These are phyloP conservation scores for Malurus splendens DNA, from an alignment of 2,797 vertebrate species.

Conservation along the genomic window DNA sequence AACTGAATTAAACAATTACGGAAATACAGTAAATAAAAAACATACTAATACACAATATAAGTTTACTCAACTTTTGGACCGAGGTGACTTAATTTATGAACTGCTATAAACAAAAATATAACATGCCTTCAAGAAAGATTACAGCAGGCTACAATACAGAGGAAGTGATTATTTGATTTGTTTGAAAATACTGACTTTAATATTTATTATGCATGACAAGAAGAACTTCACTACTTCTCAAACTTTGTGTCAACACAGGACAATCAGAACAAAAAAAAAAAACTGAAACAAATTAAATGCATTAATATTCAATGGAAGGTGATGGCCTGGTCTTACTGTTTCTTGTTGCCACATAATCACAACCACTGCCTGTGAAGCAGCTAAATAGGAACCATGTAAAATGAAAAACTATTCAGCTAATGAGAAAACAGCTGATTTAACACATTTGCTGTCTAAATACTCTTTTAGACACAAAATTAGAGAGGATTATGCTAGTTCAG, in stretches of 20 bases:
- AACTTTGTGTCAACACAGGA: not conserved
- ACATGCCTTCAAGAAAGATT: not conserved
- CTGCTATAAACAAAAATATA: not conserved
- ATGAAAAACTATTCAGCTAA: not conserved
- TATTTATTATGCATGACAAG: not conserved
- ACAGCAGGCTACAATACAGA: not conserved
- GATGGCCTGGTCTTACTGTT: not conserved
- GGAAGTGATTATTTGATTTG: not conserved
- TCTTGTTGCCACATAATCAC: not conserved
- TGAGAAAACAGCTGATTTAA: not conserved
- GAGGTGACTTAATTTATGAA: not conserved
- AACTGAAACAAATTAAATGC: not conserved
- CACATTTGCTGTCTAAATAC: not conserved
- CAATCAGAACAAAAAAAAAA: not conserved
- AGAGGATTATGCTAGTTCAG: not conserved
- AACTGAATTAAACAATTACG: not conserved
- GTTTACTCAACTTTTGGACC: not conserved
- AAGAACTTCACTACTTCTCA: not conserved
- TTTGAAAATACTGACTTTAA: not conserved
- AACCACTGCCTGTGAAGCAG: not conserved
- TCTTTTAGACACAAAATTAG: not conserved
- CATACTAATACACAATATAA: not conserved
- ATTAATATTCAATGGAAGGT: not conserved
- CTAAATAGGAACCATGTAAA: not conserved
- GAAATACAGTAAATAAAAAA: not conserved